phyloP scores from a whole-genome alignment of 2,113 vertebrate genomes.

The Bos javanicus region DNA sequence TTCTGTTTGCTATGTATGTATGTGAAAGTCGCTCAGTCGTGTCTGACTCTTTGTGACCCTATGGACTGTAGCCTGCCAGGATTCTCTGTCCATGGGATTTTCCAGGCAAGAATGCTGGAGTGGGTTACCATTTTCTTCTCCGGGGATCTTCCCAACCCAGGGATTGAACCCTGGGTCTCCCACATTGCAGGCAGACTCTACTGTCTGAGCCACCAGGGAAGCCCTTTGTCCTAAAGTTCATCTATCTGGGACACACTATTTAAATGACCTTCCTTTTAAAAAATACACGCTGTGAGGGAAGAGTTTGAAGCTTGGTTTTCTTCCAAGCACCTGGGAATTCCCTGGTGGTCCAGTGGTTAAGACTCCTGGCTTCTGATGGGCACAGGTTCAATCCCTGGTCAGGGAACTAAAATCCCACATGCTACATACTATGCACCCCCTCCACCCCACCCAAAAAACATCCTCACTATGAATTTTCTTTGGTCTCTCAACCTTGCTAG shows the following conservation, averaged over 20 bases:
- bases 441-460: neutral
- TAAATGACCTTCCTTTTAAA: neutral
- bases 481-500: constrained; percentile 69
- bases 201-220: neutral
- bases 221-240: neutral
- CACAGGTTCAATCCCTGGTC: neutral
- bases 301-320: neutral
- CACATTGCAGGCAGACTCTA: neutral
- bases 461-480: neutral
- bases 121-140: neutral
- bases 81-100: neutral
- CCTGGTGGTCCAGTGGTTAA: neutral
- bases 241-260: neutral
- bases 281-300: neutral
- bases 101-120: neutral
- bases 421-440: neutral
- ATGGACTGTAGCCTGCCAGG: neutral
- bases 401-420: neutral
- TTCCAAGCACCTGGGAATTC: neutral
- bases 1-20: neutral
- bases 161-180: neutral
- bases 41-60: neutral
- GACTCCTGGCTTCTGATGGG: neutral
- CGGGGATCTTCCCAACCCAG: neutral
- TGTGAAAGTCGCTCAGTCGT: neutral